Base-by-base conservation (phyloP, 2,113 vertebrate species). In the Sinocyclocheilus maitianheensis region DNA sequence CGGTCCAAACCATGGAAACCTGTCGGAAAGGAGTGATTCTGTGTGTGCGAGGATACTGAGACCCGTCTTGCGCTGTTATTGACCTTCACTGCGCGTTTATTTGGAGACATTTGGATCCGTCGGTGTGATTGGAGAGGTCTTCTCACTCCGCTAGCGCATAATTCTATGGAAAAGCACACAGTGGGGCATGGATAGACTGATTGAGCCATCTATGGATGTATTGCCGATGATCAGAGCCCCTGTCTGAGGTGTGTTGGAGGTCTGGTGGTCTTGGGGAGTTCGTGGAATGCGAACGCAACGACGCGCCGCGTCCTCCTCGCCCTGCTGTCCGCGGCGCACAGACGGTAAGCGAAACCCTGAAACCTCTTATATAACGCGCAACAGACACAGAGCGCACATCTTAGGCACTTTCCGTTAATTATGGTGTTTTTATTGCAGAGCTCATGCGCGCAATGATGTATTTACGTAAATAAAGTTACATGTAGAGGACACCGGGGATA, bases 281-380 rank as follows among this genome's bases (percentile, higher is more conserved):
- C 86, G 91, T 92, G 94, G 93, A 93, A 95, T 94, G 94, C 91
- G 79, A 89, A 94, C 81, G 84, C 89, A 51, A 83, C 77, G 81
- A 90, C 91, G 69, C 46, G 86, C 88, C 76, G 88, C 85, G 87
- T 87, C 76, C 71, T 90, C 76, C 85, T 91, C 89, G 92, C 91
- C 91, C 91, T 89, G 78, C 91, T 90, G 88, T 81, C 91, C 86
- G 90, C 91, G 87, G 91, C 90, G 76, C 90, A 60, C 85, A 81
- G 6, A 86, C 91, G 92, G 89, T 90, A 62, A 93, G 94, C 94
- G 91, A 91, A 90, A 87, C 0, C 46, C 30, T 37, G 20, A 18
- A 3, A 14, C 3, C 20, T 58, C 24, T 12, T 3, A n/a, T 40
- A 60, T n/a, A 22, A 40, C 30, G 30, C 14, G 60, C 78, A 46